Evolutionary conservation across 2,113 vertebrate species (phyloP).

Genomic region (Silurus meridionalis): DNA sequence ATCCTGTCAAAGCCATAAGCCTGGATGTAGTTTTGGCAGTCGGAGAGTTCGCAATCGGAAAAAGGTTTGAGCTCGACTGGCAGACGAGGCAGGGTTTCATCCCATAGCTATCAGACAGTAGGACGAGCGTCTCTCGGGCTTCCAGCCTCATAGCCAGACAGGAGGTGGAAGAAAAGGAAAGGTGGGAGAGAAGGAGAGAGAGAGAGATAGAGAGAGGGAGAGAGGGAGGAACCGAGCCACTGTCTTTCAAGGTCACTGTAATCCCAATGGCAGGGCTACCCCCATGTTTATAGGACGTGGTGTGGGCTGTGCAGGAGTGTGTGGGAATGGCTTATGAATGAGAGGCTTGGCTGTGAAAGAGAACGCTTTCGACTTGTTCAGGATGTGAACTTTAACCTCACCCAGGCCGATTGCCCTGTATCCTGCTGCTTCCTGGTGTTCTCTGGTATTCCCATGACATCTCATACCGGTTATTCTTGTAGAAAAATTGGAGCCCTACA

Average conservation of each 20-base stretch:
- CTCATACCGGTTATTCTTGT: background rate
- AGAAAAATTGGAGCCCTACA: background rate
- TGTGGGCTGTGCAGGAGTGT: background rate
- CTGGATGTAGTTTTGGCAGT: slow-evolving; percentile 25
- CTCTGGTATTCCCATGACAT: slow-evolving; percentile 17
- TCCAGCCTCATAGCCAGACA: background rate
- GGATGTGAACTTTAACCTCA: background rate
- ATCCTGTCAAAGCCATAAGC: background rate
- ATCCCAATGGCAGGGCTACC: slow-evolving; percentile 49
- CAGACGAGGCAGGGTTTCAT: slow-evolving; percentile 39
- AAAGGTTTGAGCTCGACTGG: slow-evolving; percentile 67
- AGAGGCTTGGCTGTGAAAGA: background rate
- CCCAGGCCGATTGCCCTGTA: background rate
- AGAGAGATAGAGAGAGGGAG: background rate
- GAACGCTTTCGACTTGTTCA: background rate
- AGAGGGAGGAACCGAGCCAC: slow-evolving; percentile 10
- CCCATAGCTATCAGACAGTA: slow-evolving; percentile 51
- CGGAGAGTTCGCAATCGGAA: slow-evolving; percentile 77
- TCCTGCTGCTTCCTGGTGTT: slow-evolving; percentile 14
- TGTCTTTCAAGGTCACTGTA: slow-evolving; percentile 54
- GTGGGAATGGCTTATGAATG: background rate
- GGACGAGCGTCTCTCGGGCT: slow-evolving; percentile 14
- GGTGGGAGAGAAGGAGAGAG: background rate
- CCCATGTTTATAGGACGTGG: background rate
- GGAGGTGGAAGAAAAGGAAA: background rate